phyloP scores from a whole-genome alignment of 2,113 vertebrate species.

The Hippocampus barbouri region DNA sequence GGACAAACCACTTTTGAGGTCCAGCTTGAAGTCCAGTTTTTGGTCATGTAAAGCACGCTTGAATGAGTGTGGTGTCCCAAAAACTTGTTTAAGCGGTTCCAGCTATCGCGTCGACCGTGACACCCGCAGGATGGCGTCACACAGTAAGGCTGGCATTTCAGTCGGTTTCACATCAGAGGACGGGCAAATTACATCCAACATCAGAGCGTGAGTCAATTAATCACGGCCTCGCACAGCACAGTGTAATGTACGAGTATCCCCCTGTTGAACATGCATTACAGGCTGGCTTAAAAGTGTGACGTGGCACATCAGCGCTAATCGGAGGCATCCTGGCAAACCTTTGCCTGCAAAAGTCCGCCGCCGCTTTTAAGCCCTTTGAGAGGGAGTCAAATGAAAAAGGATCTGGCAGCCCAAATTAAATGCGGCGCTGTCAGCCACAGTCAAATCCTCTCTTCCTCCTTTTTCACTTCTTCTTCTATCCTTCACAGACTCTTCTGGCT shows the following conservation, averaged over 20 bases:
- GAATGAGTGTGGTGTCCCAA: too few species aligned
- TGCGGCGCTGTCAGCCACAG: slow-evolving; percentile 66
- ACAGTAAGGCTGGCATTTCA: slow-evolving; percentile 68
- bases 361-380: slow-evolving; percentile 70
- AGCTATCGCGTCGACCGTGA: slow-evolving; percentile 45
- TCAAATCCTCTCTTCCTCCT: slow-evolving; percentile 63
- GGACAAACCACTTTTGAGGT: too few species aligned
- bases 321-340: slow-evolving; percentile 68
- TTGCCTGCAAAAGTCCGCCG: slow-evolving; percentile 57
- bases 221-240: slow-evolving; percentile 65
- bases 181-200: slow-evolving; percentile 71
- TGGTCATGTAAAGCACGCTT: too few species aligned
- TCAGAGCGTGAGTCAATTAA: slow-evolving; percentile 73
- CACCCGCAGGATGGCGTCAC: slow-evolving; percentile 54
- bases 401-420: slow-evolving; percentile 76
- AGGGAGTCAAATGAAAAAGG: slow-evolving; percentile 72
- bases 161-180: slow-evolving; percentile 72
- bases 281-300: slow-evolving; percentile 69
- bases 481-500: slow-evolving; percentile 60
- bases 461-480: slow-evolving; percentile 53
- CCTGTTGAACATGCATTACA: slow-evolving; percentile 76
- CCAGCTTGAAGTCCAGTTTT: too few species aligned
- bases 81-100: too few species aligned
- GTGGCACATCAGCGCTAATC: slow-evolving; percentile 69
- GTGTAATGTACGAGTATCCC: slow-evolving; percentile 75